A percentile compares a stretch with the other conserved stretches of the same genome.
These are phyloP conservation scores for Drosophila kurseongensis DNA, from an alignment of 1,140 invertebrate genomes.

Conservation along the genomic window DNA sequence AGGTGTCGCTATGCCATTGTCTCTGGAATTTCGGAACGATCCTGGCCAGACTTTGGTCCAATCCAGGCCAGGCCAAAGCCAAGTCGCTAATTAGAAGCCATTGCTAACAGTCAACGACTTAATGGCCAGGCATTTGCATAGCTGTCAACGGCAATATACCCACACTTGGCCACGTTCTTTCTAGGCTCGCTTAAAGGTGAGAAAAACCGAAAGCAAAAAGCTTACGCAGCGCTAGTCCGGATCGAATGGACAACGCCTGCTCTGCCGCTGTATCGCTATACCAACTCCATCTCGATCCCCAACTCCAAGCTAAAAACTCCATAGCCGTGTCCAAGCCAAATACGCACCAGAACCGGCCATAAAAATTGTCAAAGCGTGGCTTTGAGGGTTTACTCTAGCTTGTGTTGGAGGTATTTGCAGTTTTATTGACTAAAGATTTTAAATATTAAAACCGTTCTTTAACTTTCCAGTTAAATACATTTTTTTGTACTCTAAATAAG, in stretches of 20 bases:
- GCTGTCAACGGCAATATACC: conserved; percentile 73
- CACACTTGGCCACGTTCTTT: conserved; percentile 69
- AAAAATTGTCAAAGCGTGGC: conserved; percentile 71
- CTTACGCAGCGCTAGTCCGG: conserved; percentile 32
- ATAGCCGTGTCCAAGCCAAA: conserved; percentile 51
- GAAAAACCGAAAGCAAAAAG: conserved; percentile 42
- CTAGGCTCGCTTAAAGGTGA: conserved; percentile 19
- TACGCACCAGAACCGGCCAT: conserved; percentile 73
- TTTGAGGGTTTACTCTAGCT: conserved; percentile 38
- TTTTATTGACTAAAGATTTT: no score
- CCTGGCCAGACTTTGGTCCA: not conserved
- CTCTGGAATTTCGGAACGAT: conserved; percentile 17
- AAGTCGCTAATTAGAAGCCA: conserved; percentile 76
- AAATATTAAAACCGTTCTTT: no score
- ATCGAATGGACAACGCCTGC: conserved; percentile 20
- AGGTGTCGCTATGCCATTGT: conserved; percentile 64
- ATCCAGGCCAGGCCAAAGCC: conserved; percentile 27
- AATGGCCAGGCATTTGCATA: conserved; percentile 78
- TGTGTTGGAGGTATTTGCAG: no score
- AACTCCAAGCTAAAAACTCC: conserved; percentile 13
- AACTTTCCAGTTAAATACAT: no score
- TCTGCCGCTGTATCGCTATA: conserved; percentile 11
- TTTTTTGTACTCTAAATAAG: no score
- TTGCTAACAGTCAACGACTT: conserved; percentile 79
- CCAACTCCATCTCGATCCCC: conserved; percentile 9